phyloP scores from a whole-genome alignment of 2,888 invertebrate species.

The Callosobruchus maculatus region DNA sequence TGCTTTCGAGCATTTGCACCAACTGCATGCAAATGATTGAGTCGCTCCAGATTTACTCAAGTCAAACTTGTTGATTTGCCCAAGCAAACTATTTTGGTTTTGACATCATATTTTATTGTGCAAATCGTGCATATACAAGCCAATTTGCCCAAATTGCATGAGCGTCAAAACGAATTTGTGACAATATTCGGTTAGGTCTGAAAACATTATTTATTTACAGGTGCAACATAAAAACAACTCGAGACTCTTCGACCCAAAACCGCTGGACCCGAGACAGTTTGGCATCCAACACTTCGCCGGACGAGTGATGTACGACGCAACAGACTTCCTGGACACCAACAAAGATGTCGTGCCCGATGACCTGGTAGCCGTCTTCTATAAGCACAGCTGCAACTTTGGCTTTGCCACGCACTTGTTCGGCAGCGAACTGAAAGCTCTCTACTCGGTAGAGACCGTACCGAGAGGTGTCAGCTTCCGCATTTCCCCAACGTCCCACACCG shows the following conservation, averaged over 20 bases:
- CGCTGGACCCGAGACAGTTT: slow-evolving; percentile 76
- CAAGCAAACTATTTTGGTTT: too few species aligned
- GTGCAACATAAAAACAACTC: slow-evolving; percentile 77
- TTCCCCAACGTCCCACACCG: slow-evolving; percentile 84
- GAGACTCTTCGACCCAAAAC: slow-evolving; percentile 75
- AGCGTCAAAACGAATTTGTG: too few species aligned
- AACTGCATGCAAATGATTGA: too few species aligned
- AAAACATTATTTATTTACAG: not conserved
- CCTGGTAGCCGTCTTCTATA: slow-evolving; percentile 87
- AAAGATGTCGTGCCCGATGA: slow-evolving; percentile 90
- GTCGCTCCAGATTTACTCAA: too few species aligned
- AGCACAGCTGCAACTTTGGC: slow-evolving; percentile 91
- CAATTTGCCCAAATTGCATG: too few species aligned
- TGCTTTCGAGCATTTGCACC: too few species aligned
- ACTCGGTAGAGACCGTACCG: slow-evolving; percentile 70
- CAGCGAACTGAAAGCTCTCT: slow-evolving; percentile 81
- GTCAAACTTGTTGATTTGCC: too few species aligned
- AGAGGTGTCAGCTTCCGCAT: slow-evolving; percentile 81
- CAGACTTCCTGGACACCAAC: slow-evolving; percentile 87
- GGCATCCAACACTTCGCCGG: slow-evolving; percentile 90
- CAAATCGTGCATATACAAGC: too few species aligned
- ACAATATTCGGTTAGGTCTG: too few species aligned
- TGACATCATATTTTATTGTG: too few species aligned
- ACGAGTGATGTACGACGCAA: slow-evolving; percentile 82
- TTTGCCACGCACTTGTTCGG: slow-evolving; percentile 96